Base-by-base conservation (phyloP, 2,113 vertebrate species). In the Paramormyrops kingsleyae region DNA sequence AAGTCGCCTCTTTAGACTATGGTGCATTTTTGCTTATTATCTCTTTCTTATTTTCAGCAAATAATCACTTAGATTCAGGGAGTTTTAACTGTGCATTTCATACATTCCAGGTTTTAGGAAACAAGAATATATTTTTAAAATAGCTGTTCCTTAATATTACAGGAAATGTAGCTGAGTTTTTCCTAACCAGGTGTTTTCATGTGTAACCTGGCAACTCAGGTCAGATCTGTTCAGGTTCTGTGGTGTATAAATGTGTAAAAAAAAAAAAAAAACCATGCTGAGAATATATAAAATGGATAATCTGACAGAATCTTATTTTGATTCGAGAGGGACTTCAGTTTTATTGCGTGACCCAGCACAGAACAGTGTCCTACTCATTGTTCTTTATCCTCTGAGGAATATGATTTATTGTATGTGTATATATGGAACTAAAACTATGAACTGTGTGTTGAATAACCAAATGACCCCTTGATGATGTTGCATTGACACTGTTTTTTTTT, bases 221-320 rank as follows among this genome's bases (percentile, higher is more conserved):
- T 94, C 77, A 1, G 52, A 92, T 88, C 90, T 92, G 92, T 94
- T 96, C 94, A 95, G 94, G 94, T 91, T 93, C 24, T 50, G 2
- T 53, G 19, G 47, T 89, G 49, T 56, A 77, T 83, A 42, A 77
- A 80, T 77, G 70, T 77, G 6, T 6, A 77, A 74, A 27, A 66
- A 27, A 8, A 62, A 7, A 27, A 13, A 27, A 31, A 13, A 13
- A n/a, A 31, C n/a, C n/a, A 31, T 70, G 74, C 88, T 53, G 66
- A 13, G n/a, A 70, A 70, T 77, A 39, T 53, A 47, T 46, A 49
- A 89, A 49, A 50, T 50, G 46, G 24, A 87, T 56, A 87, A 87
- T 88, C 56, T 24, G 10, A 47, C 53, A 42, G 31, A 31, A 66
- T n/a, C 35, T 66, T 87, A 17, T 27, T 53, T 56, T 74, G 89